Base-by-base conservation (phyloP, 2,113 vertebrate species). In the Excalfactoria chinensis region DNA sequence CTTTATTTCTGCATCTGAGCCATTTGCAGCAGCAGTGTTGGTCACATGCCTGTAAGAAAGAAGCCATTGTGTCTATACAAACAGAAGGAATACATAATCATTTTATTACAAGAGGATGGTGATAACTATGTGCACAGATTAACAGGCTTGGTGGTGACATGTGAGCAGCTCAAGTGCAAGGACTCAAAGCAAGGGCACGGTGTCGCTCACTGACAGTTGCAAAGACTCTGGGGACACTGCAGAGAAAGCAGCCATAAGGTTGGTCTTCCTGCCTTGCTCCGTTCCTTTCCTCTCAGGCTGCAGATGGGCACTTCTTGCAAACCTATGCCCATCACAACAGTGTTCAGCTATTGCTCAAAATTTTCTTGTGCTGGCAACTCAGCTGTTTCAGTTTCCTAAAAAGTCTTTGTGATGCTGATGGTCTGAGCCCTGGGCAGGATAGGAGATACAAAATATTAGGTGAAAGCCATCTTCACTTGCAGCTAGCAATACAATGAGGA, bases 51-150 rank as follows among this genome's bases (percentile, higher is more conserved):
- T 68, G 46, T 43, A 59, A 48, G 59, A 28, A 71, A 32, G 6
- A 6, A 56, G 26, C 25, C 55, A 43, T 11, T 59, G 20, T 20
- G 22, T 2, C 26, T 3, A 3, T 0, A 0, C 5, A 21, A 71
- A 25, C 46, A 63, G 67, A 25, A 78, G 58, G 75, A 21, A 46
- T 7, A 6, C 46, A 2, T 5, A 25, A 66, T 0, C 17, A 19
- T 41, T 34, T 5, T 16, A 32, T 30, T 43, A 40, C 41, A 11
- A 0, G 1, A 34, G 71, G 51, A 13, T 32, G 35, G 46, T 16
- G 70, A 60, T 28, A 56, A 56, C 32, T 11, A 55, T 3, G 44
- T 28, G 16, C 1, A 1, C 23, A 5, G 56, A 16, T 37, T 5
- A 6, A 34, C 28, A 56, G 79, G 46, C 30, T 6, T 20, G 30